Conservation (phyloP, 2,888 invertebrate genomes). For the Ischnura elegans region DNA sequence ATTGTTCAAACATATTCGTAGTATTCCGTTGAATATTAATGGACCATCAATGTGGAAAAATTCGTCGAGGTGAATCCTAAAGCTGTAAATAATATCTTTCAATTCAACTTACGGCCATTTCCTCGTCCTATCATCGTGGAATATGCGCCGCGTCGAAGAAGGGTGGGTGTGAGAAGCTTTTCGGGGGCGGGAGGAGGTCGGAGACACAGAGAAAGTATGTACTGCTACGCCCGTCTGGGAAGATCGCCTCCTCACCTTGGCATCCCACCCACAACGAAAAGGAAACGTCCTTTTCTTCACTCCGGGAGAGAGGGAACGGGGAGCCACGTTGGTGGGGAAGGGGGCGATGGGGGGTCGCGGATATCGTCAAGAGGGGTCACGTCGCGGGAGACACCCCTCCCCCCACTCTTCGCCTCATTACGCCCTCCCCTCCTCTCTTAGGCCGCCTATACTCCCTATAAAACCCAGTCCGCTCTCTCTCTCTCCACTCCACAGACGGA, state of each 20-base stretch:
- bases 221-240: conserved; percentile 24
- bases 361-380: conserved; percentile 45
- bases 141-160: neutral
- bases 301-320: neutral
- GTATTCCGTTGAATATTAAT: too few species aligned
- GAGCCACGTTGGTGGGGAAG: neutral
- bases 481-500: neutral
- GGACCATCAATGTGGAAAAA: too few species aligned
- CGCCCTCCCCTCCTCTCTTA: neutral
- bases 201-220: neutral
- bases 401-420: neutral
- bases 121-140: neutral
- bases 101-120: too few species aligned
- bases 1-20: too few species aligned
- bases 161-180: neutral
- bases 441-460: neutral
- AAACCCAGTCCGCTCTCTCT: neutral
- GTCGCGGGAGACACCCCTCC: neutral
- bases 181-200: neutral
- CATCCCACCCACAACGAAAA: conserved; percentile 55
- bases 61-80: too few species aligned
- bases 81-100: too few species aligned
- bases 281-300: conserved; percentile 34
- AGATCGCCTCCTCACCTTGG: neutral
- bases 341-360: conserved; percentile 19